phyloP scores from a whole-genome alignment of 2,113 vertebrate species.

The Mirza zaza region DNA sequence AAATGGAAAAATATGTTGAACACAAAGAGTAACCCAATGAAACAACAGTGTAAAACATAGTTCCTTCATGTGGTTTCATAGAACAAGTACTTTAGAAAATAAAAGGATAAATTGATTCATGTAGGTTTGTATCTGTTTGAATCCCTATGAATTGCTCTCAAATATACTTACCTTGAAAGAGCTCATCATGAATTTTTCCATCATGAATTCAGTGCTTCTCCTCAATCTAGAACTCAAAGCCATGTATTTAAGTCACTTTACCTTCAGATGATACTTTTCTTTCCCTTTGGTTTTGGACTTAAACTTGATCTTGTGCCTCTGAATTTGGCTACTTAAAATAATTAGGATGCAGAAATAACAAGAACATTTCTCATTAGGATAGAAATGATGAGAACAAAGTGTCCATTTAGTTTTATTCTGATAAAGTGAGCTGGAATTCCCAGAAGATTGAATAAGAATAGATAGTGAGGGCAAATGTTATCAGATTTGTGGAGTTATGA shows the following conservation, averaged over 20 bases:
- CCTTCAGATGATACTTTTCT: not conserved
- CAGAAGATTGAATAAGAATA: conserved; percentile 22
- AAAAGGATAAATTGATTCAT: not conserved
- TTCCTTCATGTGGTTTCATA: not conserved
- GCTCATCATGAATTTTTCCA: not conserved
- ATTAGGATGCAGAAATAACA: conserved; percentile 35
- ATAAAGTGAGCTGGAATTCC: conserved; percentile 54
- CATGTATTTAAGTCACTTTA: not conserved
- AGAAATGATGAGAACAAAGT: conserved; percentile 33
- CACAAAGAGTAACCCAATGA: conserved; percentile 38
- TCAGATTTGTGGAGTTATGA: conserved; percentile 10
- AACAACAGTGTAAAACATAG: not conserved
- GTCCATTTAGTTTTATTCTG: conserved; percentile 23
- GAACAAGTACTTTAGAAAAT: not conserved
- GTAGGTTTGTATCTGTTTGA: not conserved
- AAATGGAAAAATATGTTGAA: conserved; percentile 25
- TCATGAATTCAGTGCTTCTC: not conserved
- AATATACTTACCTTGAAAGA: not conserved
- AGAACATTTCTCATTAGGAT: conserved; percentile 34
- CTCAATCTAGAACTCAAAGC: not conserved
- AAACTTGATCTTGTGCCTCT: not conserved
- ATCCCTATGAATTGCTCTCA: conserved; percentile 18
- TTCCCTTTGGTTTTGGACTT: not conserved
- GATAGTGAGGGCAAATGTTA: not conserved
- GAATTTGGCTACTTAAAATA: conserved; percentile 48